Evolutionary conservation across 2,113 vertebrate species (phyloP).

Genomic region (Ascaphus truei): DNA sequence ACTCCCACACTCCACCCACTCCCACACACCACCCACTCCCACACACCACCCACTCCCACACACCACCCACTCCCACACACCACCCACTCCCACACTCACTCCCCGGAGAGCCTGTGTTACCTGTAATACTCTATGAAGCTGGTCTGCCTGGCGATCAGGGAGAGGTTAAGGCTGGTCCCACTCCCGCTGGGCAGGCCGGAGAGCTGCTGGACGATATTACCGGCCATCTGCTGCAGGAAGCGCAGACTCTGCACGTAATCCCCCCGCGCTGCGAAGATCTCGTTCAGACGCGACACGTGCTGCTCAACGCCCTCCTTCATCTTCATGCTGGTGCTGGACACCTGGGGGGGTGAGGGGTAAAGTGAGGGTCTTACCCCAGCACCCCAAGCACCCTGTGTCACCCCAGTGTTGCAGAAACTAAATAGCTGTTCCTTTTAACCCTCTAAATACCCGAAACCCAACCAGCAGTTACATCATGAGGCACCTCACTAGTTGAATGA

Average conservation of each 20-base stretch:
- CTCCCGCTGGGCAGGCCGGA: constrained; percentile 77
- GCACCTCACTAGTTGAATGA: no score
- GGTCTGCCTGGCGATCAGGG: constrained; percentile 55
- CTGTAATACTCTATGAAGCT: constrained; percentile 81
- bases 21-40: no score
- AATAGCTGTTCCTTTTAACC: not conserved
- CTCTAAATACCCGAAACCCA: not conserved
- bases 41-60: no score
- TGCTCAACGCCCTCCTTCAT: constrained; percentile 76
- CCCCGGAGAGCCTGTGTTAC: no score
- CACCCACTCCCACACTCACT: no score
- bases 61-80: no score
- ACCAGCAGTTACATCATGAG: no score
- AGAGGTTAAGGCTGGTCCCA: constrained; percentile 64
- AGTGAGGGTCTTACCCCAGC: not conserved
- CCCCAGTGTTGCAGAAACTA: not conserved
- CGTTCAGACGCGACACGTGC: constrained; percentile 75
- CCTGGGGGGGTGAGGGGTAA: constrained; percentile 48
- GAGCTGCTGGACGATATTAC: constrained; percentile 73
- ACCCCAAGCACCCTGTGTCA: not conserved
- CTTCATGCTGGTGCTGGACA: constrained; percentile 65
- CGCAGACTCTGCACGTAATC: constrained; percentile 84
- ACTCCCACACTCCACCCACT: no score
- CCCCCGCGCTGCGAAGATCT: constrained; percentile 77
- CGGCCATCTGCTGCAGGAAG: constrained; percentile 79